These are phyloP conservation scores for Sminthurinus aureus DNA, from an alignment of 2,888 invertebrate species.

Conservation along the genomic window DNA sequence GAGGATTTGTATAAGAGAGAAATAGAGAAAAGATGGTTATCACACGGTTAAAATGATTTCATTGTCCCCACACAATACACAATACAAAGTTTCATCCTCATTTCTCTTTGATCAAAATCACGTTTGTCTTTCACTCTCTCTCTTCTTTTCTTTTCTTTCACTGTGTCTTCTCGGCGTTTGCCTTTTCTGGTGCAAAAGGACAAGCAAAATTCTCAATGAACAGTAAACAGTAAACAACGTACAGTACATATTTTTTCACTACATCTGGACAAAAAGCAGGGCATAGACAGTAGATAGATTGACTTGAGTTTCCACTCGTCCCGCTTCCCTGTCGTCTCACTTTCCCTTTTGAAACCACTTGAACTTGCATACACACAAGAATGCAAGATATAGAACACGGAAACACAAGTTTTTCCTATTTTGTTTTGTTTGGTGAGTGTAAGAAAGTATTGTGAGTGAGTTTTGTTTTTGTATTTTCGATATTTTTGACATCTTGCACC, in stretches of 20 bases:
- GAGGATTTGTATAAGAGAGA: conserved; percentile 13
- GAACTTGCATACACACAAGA: neutral
- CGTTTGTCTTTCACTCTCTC: conserved; percentile 14
- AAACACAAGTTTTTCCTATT: neutral
- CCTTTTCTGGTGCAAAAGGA: conserved; percentile 1
- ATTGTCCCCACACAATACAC: conserved; percentile 24
- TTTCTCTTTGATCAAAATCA: conserved; percentile 41
- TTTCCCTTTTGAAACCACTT: neutral
- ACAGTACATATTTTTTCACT: no score
- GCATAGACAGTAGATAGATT: neutral
- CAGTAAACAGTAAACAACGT: no score
- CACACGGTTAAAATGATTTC: conserved; percentile 39
- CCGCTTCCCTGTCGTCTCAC: neutral
- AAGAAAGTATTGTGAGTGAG: neutral
- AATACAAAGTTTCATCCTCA: conserved; percentile 42
- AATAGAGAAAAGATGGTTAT: conserved; percentile 31
- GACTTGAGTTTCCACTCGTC: conserved; percentile 4
- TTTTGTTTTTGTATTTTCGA: no score
- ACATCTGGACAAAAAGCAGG: neutral
- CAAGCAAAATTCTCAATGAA: no score
- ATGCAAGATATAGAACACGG: no score
- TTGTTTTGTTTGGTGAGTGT: neutral
- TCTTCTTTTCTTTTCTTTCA: no score
- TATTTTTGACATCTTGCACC: no score
- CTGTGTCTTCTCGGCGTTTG: conserved; percentile 10